These are phyloP conservation scores for Crematogaster levior DNA, from an alignment of 2,888 invertebrate genomes.

Conservation along the genomic window DNA sequence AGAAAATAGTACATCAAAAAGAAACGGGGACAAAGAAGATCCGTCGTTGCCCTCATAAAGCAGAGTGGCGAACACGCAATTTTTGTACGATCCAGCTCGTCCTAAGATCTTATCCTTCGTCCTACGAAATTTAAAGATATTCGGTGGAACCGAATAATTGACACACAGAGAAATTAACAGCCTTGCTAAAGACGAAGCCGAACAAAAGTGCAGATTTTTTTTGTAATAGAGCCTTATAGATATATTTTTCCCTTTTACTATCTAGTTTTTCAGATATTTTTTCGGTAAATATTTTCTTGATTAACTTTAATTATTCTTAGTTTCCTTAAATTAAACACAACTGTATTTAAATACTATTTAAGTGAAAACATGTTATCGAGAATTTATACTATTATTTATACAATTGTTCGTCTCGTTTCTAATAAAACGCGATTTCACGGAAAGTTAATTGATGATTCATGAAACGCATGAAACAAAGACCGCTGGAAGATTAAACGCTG, in stretches of 20 bases:
- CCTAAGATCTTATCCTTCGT: neutral
- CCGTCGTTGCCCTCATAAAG: slow-evolving; percentile 72
- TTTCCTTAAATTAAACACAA: neutral
- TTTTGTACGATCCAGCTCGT: slow-evolving; percentile 10
- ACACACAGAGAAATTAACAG: neutral
- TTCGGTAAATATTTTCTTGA: neutral
- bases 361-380: too few relatives aligned
- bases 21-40: slow-evolving; percentile 69
- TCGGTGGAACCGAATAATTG: neutral
- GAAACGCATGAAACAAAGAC: neutral
- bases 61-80: slow-evolving; percentile 51
- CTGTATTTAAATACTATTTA: neutral
- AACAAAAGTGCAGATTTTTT: neutral
- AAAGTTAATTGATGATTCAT: slow-evolving; percentile 47
- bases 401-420: slow-evolving; percentile 2
- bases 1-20: slow-evolving; percentile 74
- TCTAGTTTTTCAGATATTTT: neutral
- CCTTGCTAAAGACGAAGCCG: neutral
- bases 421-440: slow-evolving; percentile 6
- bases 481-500: slow-evolving; percentile 41
- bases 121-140: slow-evolving; percentile 28
- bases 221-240: neutral
- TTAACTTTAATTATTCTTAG: neutral
- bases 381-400: neutral
- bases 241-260: neutral